These are phyloP conservation scores for Lydus trimaculatus DNA, from an alignment of 2,888 invertebrate species.

Conservation along the genomic window DNA sequence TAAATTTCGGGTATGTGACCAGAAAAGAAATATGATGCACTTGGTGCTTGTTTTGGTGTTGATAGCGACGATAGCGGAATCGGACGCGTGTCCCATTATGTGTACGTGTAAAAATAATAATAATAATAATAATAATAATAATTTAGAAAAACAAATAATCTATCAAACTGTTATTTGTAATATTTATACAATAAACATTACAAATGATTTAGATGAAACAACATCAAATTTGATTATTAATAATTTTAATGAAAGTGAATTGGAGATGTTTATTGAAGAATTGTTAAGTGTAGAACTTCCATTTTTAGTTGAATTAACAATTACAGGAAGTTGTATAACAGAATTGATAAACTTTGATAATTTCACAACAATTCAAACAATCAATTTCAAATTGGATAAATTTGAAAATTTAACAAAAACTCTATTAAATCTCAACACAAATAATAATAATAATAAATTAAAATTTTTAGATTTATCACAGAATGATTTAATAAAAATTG, in stretches of 20 bases:
- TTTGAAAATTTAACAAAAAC: conserved; percentile 39
- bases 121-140: conserved; percentile 21
- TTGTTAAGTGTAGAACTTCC: conserved; percentile 31
- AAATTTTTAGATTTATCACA: conserved; percentile 68
- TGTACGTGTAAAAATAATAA: conserved; percentile 51
- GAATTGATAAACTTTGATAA: conserved; percentile 30
- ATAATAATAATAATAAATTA: no score
- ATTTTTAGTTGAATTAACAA: conserved; percentile 33
- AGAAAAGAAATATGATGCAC: conserved; percentile 49
- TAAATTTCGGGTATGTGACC: conserved; percentile 38
- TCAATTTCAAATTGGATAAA: conserved; percentile 41
- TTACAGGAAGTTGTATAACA: conserved; percentile 34
- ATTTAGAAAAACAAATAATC: no score
- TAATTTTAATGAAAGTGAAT: conserved; percentile 32
- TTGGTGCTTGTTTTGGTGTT: conserved; percentile 50
- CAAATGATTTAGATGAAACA: conserved; percentile 35
- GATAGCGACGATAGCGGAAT: conserved; percentile 46
- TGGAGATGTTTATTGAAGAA: conserved; percentile 31
- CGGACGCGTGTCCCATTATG: conserved; percentile 50
- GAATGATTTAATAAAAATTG: conserved; percentile 65
- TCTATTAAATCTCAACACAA: conserved; percentile 35
- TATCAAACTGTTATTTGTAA: conserved; percentile 30
- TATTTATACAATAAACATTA: conserved; percentile 31
- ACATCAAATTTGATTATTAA: conserved; percentile 39
- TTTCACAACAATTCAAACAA: conserved; percentile 35